Conservation (phyloP, 1,140 invertebrate genomes). For the Cotesia chilonis region DNA sequence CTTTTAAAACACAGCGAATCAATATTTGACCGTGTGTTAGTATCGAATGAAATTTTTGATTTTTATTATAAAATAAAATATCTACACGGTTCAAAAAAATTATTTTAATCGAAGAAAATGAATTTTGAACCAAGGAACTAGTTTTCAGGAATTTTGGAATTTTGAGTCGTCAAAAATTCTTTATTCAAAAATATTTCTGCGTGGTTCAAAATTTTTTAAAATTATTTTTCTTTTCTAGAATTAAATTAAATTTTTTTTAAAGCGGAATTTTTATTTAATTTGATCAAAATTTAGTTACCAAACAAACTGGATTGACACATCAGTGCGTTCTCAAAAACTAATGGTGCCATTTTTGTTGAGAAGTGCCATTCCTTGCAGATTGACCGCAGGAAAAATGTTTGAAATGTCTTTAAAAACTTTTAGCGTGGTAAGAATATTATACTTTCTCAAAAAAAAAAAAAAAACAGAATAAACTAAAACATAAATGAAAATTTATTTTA, state of each 20-base stretch:
- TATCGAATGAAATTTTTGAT: background rate
- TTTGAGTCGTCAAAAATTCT: too few relatives aligned
- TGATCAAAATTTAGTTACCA: slow-evolving; percentile 7
- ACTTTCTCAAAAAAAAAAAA: too few relatives aligned
- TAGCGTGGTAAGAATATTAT: slow-evolving; percentile 33
- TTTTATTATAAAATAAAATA: background rate
- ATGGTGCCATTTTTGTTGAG: slow-evolving; percentile 39
- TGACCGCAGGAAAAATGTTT: slow-evolving; percentile 38
- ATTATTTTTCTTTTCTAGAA: too few relatives aligned
- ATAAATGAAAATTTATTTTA: background rate
- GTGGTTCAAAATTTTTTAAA: too few relatives aligned
- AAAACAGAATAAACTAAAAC: background rate
- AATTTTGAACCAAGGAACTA: too few relatives aligned
- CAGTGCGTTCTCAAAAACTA: slow-evolving; percentile 34
- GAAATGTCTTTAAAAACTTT: slow-evolving; percentile 36
- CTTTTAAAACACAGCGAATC: slow-evolving; percentile 30
- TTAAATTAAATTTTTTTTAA: too few relatives aligned
- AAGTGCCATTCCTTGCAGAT: slow-evolving; percentile 26
- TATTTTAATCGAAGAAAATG: too few relatives aligned
- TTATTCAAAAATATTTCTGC: too few relatives aligned
- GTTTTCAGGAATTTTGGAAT: too few relatives aligned
- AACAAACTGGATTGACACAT: slow-evolving; percentile 26
- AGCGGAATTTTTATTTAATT: too few relatives aligned
- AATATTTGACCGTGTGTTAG: slow-evolving; percentile 26
- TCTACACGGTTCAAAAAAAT: background rate